These are phyloP conservation scores for Chaetops frenatus DNA, from an alignment of 2,113 vertebrate species.

Conservation along the genomic window DNA sequence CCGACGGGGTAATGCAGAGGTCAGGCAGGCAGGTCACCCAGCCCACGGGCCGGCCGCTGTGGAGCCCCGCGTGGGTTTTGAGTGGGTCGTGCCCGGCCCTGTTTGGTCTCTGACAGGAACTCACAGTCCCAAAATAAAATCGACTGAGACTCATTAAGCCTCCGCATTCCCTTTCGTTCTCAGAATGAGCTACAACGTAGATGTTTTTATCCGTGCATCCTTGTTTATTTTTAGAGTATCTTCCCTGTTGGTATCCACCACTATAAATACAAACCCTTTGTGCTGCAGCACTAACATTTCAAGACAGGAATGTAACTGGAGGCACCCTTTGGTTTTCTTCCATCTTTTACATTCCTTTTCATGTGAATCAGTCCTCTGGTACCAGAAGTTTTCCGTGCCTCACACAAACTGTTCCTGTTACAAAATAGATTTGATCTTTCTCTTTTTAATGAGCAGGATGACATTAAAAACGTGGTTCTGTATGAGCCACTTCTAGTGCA, in stretches of 20 bases:
- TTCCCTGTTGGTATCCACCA: background rate
- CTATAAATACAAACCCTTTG: background rate
- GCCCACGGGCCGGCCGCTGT: background rate
- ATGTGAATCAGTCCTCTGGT: background rate
- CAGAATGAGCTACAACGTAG: background rate
- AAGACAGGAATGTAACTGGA: background rate
- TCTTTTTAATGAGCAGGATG: constrained; percentile 1
- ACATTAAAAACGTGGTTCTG: background rate
- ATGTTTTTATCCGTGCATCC: background rate
- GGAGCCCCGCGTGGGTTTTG: background rate
- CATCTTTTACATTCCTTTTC: background rate
- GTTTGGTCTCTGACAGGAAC: background rate
- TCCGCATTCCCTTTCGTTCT: background rate
- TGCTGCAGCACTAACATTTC: background rate
- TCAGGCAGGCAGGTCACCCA: rapidly evolving
- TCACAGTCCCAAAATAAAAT: background rate
- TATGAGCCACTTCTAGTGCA: background rate
- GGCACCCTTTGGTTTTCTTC: background rate
- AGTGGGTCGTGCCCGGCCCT: background rate
- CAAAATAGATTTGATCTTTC: constrained; percentile 20
- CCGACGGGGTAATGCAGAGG: rapidly evolving
- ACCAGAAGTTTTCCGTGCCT: background rate
- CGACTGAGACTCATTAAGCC: background rate
- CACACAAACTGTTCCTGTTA: background rate
- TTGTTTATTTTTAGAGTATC: background rate